phyloP scores from a whole-genome alignment of 1,140 invertebrate species.

The Varroa destructor region DNA sequence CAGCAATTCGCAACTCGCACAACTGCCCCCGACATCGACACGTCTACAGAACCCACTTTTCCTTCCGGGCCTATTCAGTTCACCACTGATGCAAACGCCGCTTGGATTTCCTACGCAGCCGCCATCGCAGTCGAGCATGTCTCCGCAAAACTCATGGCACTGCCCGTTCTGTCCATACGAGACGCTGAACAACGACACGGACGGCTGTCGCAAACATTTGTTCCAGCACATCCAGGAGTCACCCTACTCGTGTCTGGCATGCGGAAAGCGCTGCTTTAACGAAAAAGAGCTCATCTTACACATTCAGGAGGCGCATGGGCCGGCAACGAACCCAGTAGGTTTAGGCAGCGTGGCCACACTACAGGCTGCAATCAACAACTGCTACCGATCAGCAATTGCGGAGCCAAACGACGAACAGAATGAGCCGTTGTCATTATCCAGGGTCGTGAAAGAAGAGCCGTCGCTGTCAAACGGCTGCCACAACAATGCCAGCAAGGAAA shows the following conservation, averaged over 20 bases:
- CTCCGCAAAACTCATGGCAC: constrained; percentile 15
- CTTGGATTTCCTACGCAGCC: constrained; percentile 13
- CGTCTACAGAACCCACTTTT: not conserved
- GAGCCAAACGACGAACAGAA: not conserved
- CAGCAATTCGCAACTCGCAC: too few species aligned
- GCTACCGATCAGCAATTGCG: not conserved
- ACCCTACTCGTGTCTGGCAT: not conserved
- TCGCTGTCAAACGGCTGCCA: too few species aligned
- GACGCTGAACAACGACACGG: constrained; percentile 14
- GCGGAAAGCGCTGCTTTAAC: constrained; percentile 11
- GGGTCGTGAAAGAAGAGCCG: constrained; percentile 12
- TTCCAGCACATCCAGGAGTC: constrained; percentile 2
- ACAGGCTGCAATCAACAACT: constrained; percentile 27
- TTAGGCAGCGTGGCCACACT: constrained; percentile 25
- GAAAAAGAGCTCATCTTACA: not conserved
- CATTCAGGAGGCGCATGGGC: constrained; percentile 6
- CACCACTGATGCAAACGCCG: not conserved
- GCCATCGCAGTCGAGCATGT: not conserved
- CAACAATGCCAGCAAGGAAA: not conserved
- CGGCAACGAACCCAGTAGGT: not conserved
- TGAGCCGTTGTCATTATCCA: too few species aligned
- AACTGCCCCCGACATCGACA: not conserved
- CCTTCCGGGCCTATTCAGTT: not conserved
- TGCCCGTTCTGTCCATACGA: constrained; percentile 22
- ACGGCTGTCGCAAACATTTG: constrained; percentile 11